phyloP scores from a whole-genome alignment of 1,140 invertebrate species.

The Macrobrachium rosenbergii region DNA sequence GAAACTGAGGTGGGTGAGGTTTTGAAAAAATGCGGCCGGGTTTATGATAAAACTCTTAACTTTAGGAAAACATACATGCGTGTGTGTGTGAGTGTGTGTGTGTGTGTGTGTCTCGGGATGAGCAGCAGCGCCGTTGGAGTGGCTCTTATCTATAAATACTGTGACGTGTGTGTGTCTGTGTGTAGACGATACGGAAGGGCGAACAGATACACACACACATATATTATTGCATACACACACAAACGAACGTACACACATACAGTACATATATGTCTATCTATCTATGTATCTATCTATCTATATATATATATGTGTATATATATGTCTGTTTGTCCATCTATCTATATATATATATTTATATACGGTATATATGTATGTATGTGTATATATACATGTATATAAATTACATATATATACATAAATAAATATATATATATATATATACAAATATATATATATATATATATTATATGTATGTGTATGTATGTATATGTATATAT shows the following conservation, averaged over 20 bases:
- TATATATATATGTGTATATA: neutral
- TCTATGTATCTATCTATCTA: neutral
- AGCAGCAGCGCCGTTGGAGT: no score
- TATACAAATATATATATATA: constrained; percentile 1
- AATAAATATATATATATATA: constrained; percentile 10
- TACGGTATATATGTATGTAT: neutral
- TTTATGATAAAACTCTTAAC: no score
- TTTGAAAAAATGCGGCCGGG: no score
- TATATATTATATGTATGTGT: neutral
- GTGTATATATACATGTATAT: neutral
- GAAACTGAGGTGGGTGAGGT: no score
- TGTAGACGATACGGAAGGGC: no score
- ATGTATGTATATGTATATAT: neutral
- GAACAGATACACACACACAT: neutral
- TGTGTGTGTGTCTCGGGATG: no score
- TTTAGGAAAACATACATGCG: no score
- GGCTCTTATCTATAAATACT: no score
- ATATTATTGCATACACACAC: neutral
- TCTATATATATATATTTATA: neutral
- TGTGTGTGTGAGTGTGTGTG: no score
- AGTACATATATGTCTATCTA: neutral
- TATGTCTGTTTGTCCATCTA: no score
- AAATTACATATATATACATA: neutral
- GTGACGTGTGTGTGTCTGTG: no score
- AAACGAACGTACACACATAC: neutral